Percentiles rank a stretch among this genome's conserved stretches.
Evolutionary conservation across 2,797 vertebrate genomes (phyloP).

Genomic region (Gambusia yucatana): DNA sequence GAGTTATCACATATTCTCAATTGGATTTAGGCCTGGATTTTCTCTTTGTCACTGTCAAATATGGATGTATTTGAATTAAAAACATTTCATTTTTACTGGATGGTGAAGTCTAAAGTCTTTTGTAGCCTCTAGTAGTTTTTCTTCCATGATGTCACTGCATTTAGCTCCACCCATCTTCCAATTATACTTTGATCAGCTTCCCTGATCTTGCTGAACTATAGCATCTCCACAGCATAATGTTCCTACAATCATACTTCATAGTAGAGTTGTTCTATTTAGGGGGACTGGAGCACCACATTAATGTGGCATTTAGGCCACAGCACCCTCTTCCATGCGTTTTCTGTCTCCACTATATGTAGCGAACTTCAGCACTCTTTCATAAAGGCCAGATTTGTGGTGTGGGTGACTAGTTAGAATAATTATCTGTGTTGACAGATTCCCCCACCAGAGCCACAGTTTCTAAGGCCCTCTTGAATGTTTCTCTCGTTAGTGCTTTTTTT

Average conservation of each 20-base stretch:
- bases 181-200: background rate
- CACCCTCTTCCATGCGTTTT: background rate
- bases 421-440: background rate
- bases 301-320: background rate
- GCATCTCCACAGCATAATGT: background rate
- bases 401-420: background rate
- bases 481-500: background rate
- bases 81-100: background rate
- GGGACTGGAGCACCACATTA: background rate
- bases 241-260: background rate
- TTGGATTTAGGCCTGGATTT: background rate
- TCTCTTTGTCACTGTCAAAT: background rate
- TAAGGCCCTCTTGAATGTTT: background rate
- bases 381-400: background rate
- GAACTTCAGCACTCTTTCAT: background rate
- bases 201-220: background rate
- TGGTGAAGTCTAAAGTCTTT: background rate
- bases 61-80: background rate
- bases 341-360: background rate
- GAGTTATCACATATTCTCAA: background rate
- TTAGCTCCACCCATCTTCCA: background rate
- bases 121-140: background rate
- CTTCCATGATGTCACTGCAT: background rate
- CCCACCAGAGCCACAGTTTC: background rate
- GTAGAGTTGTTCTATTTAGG: background rate